Base-by-base conservation (phyloP, 2,113 vertebrate species). In the Esox niger region DNA sequence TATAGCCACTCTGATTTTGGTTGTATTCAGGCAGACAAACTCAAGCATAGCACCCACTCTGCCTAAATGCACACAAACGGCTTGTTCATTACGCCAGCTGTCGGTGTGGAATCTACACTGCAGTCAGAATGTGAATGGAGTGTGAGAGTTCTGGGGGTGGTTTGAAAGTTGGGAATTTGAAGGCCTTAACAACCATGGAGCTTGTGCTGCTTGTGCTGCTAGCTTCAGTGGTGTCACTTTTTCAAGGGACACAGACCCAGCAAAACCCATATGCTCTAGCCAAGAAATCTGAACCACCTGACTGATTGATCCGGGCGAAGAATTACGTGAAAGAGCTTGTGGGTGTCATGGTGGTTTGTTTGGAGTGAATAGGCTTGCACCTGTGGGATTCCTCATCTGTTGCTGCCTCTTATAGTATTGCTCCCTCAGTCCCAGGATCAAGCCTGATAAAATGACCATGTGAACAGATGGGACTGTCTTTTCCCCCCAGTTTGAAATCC, bases 81-180 rank as follows among this genome's bases (percentile, higher is more conserved):
- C 32, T 73, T 70, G 69, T 77, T 75, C 43, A 68, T 74, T 32
- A 76, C 71, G 83, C 84, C 91, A 90, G 90, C 90, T 91, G 91
- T 90, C 82, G 77, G 68, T 76, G 86, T 85, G 82, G 85, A 87
- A 88, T 88, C 87, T 76, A 83, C 78, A 84, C 77, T 76, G 78
- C 80, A 75, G 80, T 20, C 71, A 80, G 86, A 89, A 89, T 88
- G 85, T 88, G 80, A 86, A 84, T 85, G 76, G 74, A 76, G 59
- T 88, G 79, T 84, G 86, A 77, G 87, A 89, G 85, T 79, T 74
- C 79, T 83, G 82, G 84, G 87, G 87, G 86, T 82, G 84, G 75
- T 66, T 75, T 46, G 43, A n/a, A 49, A 70, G 71, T 79, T 11
- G 15, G 61, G 79, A 33, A 65, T 75, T 70, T 65, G 47, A 32